Base-by-base conservation (phyloP, 2,797 vertebrate species). In the Squalus acanthias region DNA sequence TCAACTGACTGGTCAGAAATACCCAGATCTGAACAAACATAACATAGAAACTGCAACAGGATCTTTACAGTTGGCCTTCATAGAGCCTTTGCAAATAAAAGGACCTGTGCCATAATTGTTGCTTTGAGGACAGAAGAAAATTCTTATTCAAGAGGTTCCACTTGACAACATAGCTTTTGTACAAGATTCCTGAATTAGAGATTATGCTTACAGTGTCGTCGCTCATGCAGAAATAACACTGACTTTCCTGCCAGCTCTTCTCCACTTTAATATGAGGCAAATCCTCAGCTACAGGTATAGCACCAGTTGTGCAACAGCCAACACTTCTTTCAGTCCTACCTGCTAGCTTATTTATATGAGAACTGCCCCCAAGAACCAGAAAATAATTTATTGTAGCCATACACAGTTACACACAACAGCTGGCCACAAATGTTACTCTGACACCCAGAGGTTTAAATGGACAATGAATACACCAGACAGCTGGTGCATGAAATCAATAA, bases 401-500 rank as follows among this genome's bases (percentile, higher is more conserved):
- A 72, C 70, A n/a, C 46, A 76, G 97, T 97, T 96, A 87, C 97
- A 97, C 98, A 98, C 97, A 98, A 97, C 98, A 98, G 98, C 98
- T 98, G 98, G 98, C 97, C 97, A 97, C 98, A 98, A 95, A 95
- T 95, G 94, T 76, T 95, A 46, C 70, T 29, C 94, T 95, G 94
- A 95, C 94, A 95, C 98, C 97, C 97, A 98, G 97, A 98, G 98
- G 98, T 98, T 98, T 98, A 98, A 97, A 98, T 98, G 98, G 94
- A 95, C 50, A 98, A 98, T 13, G 97, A 98, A 98, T 97, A 98
- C 97, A 97, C 97, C 97, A 97, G 98, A 98, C 98, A 98, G 98
- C 98, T 98, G 97, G 98, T 97, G 97, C 98, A 97, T 98, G 98
- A 98, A 98, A 98, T 98, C 98, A 98, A 98, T 98, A 98, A 98